A percentile compares a stretch with the other conserved stretches of the same genome.
phyloP scores from a whole-genome alignment of 2,888 invertebrate genomes.

The Schrankia costaestrigalis region DNA sequence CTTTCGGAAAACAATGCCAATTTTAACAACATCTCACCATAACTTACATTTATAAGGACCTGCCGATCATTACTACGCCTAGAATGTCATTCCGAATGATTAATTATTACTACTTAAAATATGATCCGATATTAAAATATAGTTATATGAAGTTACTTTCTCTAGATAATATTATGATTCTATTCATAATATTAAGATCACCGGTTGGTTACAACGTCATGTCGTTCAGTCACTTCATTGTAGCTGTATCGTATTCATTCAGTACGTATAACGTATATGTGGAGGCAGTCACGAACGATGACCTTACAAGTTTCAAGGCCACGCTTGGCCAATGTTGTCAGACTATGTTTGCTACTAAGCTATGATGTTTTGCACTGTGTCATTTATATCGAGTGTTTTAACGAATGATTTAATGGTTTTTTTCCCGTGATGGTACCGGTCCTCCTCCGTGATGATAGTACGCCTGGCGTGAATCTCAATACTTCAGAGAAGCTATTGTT shows the following conservation, averaged over 20 bases:
- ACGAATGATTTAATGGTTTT: constrained; percentile 64
- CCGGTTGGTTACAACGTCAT: too few species aligned
- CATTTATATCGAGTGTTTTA: constrained; percentile 41
- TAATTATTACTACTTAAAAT: constrained; percentile 16
- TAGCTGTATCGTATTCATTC: constrained; percentile 11
- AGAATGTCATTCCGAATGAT: constrained; percentile 16
- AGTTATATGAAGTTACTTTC: too few species aligned
- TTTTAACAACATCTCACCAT: constrained; percentile 55
- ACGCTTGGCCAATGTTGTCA: not conserved
- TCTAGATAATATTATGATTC: too few species aligned
- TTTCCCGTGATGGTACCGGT: constrained; percentile 64
- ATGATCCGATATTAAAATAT: constrained; percentile 7
- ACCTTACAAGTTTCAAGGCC: not conserved
- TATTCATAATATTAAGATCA: too few species aligned
- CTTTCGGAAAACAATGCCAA: constrained; percentile 79
- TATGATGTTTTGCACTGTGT: constrained; percentile 8
- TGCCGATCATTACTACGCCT: constrained; percentile 25
- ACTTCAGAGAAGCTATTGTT: constrained; percentile 98
- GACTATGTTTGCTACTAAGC: not conserved
- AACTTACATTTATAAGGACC: constrained; percentile 23
- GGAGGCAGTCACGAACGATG: constrained; percentile 2
- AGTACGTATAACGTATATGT: not conserved
- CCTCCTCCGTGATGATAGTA: constrained; percentile 75
- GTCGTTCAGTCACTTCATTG: constrained; percentile 10
- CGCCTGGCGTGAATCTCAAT: constrained; percentile 97